Base-by-base conservation (phyloP, 2,113 vertebrate species). In the Cettia cetti region DNA sequence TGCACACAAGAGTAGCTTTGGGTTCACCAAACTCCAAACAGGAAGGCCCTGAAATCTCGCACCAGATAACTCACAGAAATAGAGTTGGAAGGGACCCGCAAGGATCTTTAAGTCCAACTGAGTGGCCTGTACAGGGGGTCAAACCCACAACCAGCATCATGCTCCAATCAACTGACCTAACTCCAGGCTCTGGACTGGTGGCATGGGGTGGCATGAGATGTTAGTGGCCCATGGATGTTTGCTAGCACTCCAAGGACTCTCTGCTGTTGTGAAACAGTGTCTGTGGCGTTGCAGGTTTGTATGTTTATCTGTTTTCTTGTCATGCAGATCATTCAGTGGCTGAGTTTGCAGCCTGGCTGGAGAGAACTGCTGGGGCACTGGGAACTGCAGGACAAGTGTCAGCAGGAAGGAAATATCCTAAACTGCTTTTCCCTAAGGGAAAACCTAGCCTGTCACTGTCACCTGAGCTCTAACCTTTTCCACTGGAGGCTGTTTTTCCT, bases 231-330 rank as follows among this genome's bases (percentile, higher is more conserved):
- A 19, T 16, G 15, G 56, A 8, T 42, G 7, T 17, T 83, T 49
- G 7, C n/a, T 26, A 49, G 30, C 3, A 1, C 7, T 75, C 33
- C 39, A 12, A 65, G 37, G 30, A 23, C 35, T 54, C 65, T 50
- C 81, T 68, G 69, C 20, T 1, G 1, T 60, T 63, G 15, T 7
- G 4, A 28, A 84, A 15, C 0, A 0, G 37, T 23, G 28, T 15
- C 45, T 44, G 45, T 49, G 31, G 26, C 22, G 13, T 1, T 6
- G 47, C 26, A 85, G 26, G 23, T 53, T 44, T 50, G 47, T 30
- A 84, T 23, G 33, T 8, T 59, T 78, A n/a, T 5, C 20, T 44
- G 18, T 70, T 65, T 47, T 86, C 28, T 45, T 65, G n/a, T 42
- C 59, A 40, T 4, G 16, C 1, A 6, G 22, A 20, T n/a, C 6